Conservation (phyloP, 1,140 invertebrate genomes). For the Leptonema lineaticorne region DNA sequence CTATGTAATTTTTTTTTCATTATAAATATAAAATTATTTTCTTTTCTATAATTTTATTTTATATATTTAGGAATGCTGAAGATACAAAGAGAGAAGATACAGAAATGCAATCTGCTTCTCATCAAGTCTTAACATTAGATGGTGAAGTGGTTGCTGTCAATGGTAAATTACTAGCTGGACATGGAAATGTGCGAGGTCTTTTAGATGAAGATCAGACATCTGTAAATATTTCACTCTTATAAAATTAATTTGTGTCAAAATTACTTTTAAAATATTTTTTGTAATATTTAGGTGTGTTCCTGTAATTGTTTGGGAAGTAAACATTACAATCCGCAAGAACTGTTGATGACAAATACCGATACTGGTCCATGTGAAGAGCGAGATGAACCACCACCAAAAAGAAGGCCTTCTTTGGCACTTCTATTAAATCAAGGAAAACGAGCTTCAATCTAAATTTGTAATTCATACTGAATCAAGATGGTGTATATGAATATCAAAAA, state of each 20-base stretch:
- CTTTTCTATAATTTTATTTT: neutral
- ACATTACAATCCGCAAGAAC: conserved; percentile 48
- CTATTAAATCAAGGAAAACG: conserved; percentile 38
- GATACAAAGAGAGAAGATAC: conserved; percentile 85
- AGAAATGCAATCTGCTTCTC: conserved; percentile 71
- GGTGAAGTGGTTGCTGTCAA: conserved; percentile 78
- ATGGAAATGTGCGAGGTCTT: conserved; percentile 57
- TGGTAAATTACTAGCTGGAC: conserved; percentile 63
- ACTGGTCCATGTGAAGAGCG: conserved; percentile 35
- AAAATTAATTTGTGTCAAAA: neutral
- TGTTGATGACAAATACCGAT: conserved; percentile 16
- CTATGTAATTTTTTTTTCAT: conserved; percentile 69
- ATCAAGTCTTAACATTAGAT: conserved; percentile 75
- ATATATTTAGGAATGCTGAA: conserved; percentile 72
- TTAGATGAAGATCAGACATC: conserved; percentile 62
- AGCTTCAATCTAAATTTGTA: conserved; percentile 33
- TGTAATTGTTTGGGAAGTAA: conserved; percentile 64
- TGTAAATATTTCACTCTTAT: conserved; percentile 20
- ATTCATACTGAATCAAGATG: neutral
- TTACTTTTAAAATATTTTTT: neutral
- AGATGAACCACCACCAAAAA: conserved; percentile 29
- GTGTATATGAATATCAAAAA: neutral
- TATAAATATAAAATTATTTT: no score
- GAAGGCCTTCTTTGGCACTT: conserved; percentile 28
- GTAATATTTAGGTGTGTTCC: conserved; percentile 62